Conservation (phyloP, 2,797 vertebrate species). For the Fundulus diaphanus region DNA sequence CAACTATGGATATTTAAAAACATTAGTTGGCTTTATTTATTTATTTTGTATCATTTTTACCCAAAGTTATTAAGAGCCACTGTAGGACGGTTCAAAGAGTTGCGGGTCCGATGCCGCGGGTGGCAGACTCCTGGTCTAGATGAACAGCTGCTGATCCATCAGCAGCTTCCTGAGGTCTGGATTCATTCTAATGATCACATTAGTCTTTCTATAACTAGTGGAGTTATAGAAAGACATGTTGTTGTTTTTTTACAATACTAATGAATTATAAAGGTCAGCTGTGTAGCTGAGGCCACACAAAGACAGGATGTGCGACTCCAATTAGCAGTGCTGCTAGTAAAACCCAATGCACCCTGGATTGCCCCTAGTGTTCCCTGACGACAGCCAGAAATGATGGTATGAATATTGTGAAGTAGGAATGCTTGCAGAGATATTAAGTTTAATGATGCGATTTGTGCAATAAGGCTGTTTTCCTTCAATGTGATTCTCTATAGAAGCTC, state of each 20-base stretch:
- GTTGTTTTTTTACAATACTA: not conserved
- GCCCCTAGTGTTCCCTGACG: not conserved
- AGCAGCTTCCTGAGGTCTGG: not conserved
- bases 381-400: not conserved
- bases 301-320: not conserved
- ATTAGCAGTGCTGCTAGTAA: not conserved
- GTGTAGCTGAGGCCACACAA: not conserved
- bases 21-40: too few species aligned
- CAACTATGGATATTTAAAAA: too few species aligned
- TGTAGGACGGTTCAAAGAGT: too few species aligned
- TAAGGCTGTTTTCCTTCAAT: not conserved
- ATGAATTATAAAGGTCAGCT: not conserved
- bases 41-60: too few species aligned
- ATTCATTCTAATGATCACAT: not conserved
- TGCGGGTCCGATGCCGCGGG: too few species aligned
- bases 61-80: too few species aligned
- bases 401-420: not conserved
- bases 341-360: not conserved
- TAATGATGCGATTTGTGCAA: not conserved
- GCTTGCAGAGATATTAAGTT: not conserved
- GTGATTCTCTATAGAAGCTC: not conserved
- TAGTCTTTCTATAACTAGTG: not conserved
- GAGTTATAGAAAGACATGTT: not conserved
- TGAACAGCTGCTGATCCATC: not conserved
- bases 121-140: too few species aligned